A percentile compares a stretch with the other conserved stretches of the same genome.
These are phyloP conservation scores for Elanus axillaris DNA, from an alignment of 2,113 vertebrate genomes.

Conservation along the genomic window DNA sequence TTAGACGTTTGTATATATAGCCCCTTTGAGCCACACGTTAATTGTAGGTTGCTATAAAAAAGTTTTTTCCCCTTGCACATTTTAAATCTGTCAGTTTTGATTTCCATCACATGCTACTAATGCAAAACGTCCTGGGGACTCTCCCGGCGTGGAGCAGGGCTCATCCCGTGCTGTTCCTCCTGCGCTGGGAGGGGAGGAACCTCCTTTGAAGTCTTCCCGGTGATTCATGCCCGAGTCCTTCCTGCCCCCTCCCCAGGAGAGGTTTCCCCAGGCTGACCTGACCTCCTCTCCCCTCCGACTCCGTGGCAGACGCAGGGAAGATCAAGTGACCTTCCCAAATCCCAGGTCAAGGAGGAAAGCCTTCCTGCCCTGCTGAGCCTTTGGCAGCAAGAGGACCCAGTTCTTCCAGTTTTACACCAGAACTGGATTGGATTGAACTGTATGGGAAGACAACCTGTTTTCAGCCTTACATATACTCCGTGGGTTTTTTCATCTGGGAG, in stretches of 20 bases:
- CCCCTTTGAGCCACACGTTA: background rate
- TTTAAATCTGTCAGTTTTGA: conserved; percentile 14
- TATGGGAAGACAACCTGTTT: background rate
- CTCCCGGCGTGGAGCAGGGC: background rate
- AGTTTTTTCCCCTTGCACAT: background rate
- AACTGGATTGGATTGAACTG: background rate
- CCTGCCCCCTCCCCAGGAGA: background rate
- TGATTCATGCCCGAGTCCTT: background rate
- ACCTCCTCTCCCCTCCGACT: background rate
- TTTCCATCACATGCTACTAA: background rate
- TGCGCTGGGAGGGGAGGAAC: background rate
- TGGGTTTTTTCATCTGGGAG: background rate
- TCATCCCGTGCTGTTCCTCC: background rate
- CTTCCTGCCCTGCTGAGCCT: background rate
- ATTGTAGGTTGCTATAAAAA: conserved; percentile 1
- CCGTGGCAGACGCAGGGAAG: background rate
- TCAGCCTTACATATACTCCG: background rate
- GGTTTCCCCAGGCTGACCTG: background rate
- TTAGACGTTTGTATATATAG: background rate
- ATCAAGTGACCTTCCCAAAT: background rate
- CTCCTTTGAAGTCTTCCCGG: background rate
- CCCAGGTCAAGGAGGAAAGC: background rate
- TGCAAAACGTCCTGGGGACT: background rate
- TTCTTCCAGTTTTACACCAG: background rate
- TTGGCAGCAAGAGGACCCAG: background rate